Percentiles rank a stretch among this genome's conserved stretches.
phyloP scores from a whole-genome alignment of 1,140 invertebrate species.

The Dendrolimus kikuchii region DNA sequence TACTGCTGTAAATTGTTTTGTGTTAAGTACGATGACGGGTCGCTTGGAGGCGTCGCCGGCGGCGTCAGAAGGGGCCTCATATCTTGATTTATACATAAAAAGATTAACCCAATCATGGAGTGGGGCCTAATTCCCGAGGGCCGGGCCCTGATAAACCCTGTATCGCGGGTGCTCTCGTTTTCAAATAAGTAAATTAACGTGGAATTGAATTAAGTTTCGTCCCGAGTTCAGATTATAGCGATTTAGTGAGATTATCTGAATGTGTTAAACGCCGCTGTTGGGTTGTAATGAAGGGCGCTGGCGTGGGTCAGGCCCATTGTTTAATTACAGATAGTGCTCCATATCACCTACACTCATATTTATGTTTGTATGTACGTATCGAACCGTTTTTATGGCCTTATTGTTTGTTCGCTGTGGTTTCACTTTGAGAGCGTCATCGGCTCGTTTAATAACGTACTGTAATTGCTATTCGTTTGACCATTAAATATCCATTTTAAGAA shows the following conservation, averaged over 20 bases:
- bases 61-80: constrained; percentile 9
- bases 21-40: too few relatives aligned
- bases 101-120: constrained; percentile 43
- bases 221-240: constrained; percentile 52
- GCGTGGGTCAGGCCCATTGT: constrained; percentile 44
- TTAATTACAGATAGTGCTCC: constrained; percentile 63
- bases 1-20: too few relatives aligned
- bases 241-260: constrained; percentile 61
- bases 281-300: constrained; percentile 40
- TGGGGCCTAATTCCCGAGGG: constrained; percentile 28
- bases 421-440: constrained; percentile 14
- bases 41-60: background rate
- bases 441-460: constrained; percentile 9
- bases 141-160: constrained; percentile 29
- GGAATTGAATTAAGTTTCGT: constrained; percentile 59
- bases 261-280: constrained; percentile 57
- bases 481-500: too few relatives aligned
- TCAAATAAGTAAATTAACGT: constrained; percentile 60
- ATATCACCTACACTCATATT: constrained; percentile 16
- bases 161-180: constrained; percentile 40
- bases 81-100: constrained; percentile 43
- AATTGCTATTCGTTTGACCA: constrained; percentile 5
- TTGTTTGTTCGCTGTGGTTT: constrained; percentile 10
- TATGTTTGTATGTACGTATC: constrained; percentile 16
- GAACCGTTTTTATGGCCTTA: constrained; percentile 16